Conservation (phyloP, 1,140 invertebrate species). For the Diuraphis noxia region DNA sequence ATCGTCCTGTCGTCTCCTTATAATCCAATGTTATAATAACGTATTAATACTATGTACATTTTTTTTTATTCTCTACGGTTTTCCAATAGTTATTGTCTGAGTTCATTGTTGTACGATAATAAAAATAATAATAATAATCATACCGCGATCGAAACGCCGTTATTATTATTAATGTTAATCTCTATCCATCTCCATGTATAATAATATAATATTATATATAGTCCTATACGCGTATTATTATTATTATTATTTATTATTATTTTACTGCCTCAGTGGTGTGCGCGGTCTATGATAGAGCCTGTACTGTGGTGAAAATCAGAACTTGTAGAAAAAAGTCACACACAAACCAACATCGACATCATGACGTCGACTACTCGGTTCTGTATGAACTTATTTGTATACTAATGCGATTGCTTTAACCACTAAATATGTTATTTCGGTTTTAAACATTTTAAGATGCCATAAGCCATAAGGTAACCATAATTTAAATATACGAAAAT, state of each 20-base stretch:
- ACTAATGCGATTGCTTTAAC: too few relatives aligned
- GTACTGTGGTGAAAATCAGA: background rate
- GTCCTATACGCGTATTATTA: background rate
- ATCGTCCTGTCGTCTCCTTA: constrained; percentile 51
- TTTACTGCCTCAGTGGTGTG: background rate
- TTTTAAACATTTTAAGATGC: too few relatives aligned
- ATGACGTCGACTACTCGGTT: background rate
- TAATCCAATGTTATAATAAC: constrained; percentile 29
- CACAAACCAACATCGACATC: background rate
- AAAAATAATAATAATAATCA: constrained; percentile 5
- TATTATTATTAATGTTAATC: constrained; percentile 31
- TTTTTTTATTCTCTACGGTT: constrained; percentile 25
- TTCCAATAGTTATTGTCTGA: constrained; percentile 37
- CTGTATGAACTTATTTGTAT: background rate
- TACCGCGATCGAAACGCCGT: constrained; percentile 47
- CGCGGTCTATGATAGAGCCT: background rate
- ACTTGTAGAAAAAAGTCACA: background rate
- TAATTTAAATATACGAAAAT: background rate
- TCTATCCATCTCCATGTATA: constrained; percentile 5
- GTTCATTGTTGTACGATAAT: constrained; percentile 46
- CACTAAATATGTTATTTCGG: too few relatives aligned
- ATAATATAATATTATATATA: background rate
- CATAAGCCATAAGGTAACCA: too few relatives aligned
- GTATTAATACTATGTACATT: constrained; percentile 39
- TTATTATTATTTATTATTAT: background rate